Percentiles rank a stretch among this genome's conserved stretches.
These are phyloP conservation scores for Anagyrus pseudococci DNA, from an alignment of 2,888 invertebrate genomes.

Conservation along the genomic window DNA sequence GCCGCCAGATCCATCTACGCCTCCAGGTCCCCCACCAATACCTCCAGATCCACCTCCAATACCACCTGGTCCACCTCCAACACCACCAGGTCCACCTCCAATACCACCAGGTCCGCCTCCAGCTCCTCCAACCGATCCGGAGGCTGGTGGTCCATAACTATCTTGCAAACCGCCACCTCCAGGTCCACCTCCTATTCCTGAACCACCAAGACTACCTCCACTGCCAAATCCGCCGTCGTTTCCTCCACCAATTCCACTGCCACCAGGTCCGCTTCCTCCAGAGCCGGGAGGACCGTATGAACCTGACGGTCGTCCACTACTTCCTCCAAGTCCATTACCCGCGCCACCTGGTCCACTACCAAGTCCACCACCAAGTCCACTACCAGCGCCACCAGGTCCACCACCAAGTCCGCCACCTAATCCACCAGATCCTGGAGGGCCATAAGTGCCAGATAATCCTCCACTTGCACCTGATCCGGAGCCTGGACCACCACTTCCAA, in stretches of 20 bases:
- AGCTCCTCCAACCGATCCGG: conserved; percentile 37
- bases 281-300: conserved; percentile 29
- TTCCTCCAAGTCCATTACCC: conserved; percentile 12
- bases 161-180: conserved; percentile 38
- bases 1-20: conserved; percentile 38
- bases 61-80: conserved; percentile 4
- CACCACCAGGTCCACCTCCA: neutral
- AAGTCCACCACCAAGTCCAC: conserved; percentile 2
- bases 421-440: conserved; percentile 16
- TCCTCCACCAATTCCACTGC: conserved; percentile 20
- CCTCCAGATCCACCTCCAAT: neutral
- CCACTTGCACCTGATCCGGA: conserved; percentile 24
- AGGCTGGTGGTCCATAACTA: conserved; percentile 45
- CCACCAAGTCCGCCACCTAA: conserved; percentile 11
- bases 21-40: neutral
- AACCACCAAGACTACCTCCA: conserved; percentile 27
- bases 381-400: conserved; percentile 5
- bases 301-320: conserved; percentile 33
- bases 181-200: conserved; percentile 36
- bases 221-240: conserved; percentile 1
- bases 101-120: conserved; percentile 3
- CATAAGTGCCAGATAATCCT: conserved; percentile 43
- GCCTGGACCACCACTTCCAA: conserved; percentile 40
- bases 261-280: conserved; percentile 39
- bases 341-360: conserved; percentile 34